A percentile compares a stretch with the other conserved stretches of the same genome.
phyloP scores from a whole-genome alignment of 2,888 invertebrate species.

The Phengaris alcon region DNA sequence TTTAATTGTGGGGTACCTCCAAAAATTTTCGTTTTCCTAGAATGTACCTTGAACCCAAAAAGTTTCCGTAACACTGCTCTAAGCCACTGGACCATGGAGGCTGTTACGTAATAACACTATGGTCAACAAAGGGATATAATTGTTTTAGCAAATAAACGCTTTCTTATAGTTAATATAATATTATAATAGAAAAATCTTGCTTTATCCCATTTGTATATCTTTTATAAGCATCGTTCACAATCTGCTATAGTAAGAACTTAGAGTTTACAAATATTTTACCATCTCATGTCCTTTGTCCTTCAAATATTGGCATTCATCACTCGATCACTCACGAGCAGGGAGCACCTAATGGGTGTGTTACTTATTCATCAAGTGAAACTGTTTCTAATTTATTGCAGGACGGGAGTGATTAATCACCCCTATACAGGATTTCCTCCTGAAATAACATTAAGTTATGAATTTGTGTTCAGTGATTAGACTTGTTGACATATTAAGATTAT shows the following conservation, averaged over 20 bases:
- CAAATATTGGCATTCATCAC: neutral
- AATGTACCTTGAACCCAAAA: no score
- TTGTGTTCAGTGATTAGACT: neutral
- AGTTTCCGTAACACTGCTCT: no score
- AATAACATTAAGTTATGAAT: neutral
- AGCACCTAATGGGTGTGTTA: constrained; percentile 20
- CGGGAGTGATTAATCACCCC: neutral
- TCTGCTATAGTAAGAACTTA: neutral
- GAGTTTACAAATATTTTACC: neutral
- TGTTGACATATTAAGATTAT: neutral
- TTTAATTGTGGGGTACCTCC: no score
- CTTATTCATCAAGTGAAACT: constrained; percentile 27
- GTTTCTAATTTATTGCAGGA: constrained; percentile 20
- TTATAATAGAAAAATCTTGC: no score
- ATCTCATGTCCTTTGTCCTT: neutral
- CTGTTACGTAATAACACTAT: no score
- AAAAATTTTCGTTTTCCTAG: no score
- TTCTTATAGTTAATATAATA: no score
- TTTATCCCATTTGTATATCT: no score
- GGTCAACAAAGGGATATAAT: no score
- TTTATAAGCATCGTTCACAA: no score
- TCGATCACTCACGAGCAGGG: neutral
- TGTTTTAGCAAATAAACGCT: no score
- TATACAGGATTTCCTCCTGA: constrained; percentile 1
- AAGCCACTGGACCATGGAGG: no score